Conservation (phyloP, 2,797 vertebrate species). For the Geotrypetes seraphini region DNA sequence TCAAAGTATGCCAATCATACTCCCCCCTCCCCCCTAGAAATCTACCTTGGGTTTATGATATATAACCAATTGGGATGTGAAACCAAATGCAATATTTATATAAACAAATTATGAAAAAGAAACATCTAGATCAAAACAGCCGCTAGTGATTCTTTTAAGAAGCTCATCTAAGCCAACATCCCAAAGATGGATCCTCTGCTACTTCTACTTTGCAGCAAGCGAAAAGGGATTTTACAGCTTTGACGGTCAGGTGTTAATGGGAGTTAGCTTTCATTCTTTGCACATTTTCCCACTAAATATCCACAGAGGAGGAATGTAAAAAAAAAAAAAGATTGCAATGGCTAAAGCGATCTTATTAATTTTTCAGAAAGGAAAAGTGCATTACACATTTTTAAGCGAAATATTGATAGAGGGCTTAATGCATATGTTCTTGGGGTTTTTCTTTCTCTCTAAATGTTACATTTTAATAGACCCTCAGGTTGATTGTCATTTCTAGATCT, state of each 20-base stretch:
- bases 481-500: too few species aligned
- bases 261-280: background rate
- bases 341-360: constrained; percentile 29
- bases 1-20: too few species aligned
- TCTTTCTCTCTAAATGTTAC: background rate
- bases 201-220: too few species aligned
- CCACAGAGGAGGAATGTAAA: background rate
- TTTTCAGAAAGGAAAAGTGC: constrained; percentile 44
- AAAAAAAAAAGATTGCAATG: constrained; percentile 1
- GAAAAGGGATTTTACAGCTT: constrained; percentile 3
- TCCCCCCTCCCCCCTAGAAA: too few species aligned
- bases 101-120: too few species aligned
- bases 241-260: background rate
- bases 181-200: too few species aligned
- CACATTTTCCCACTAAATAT: constrained; percentile 8
- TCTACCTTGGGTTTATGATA: too few species aligned
- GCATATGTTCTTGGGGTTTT: constrained; percentile 2
- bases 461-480: background rate
- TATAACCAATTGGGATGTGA: too few species aligned
- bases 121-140: too few species aligned
- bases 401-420: constrained; percentile 33
- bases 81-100: too few species aligned
- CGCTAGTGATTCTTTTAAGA: too few species aligned
- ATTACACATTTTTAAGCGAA: constrained; percentile 37
- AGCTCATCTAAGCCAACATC: too few species aligned